Evolutionary conservation across 1,140 invertebrate species (phyloP).

Genomic region (Heliconius eleuchia): DNA sequence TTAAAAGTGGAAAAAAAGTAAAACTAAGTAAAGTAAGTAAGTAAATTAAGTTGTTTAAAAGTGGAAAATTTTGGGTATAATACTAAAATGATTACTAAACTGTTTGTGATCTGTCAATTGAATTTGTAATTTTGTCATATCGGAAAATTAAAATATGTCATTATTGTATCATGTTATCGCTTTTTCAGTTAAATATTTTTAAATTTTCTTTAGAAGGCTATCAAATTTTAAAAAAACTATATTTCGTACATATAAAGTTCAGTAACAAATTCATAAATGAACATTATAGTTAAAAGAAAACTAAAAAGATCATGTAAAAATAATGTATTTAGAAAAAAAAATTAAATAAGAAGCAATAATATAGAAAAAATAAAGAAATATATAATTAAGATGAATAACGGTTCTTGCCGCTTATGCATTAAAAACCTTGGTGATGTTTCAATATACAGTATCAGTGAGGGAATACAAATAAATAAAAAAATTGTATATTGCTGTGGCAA

Average conservation of each 20-base stretch:
- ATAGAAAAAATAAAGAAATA: not conserved
- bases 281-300: too few relatives aligned
- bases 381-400: constrained; percentile 44
- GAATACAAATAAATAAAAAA: constrained; percentile 49
- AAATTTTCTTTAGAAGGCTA: not conserved
- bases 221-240: too few relatives aligned
- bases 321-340: too few relatives aligned
- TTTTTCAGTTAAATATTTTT: not conserved
- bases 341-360: too few relatives aligned
- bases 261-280: too few relatives aligned
- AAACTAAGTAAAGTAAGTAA: too few relatives aligned
- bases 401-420: constrained; percentile 62
- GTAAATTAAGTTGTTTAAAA: too few relatives aligned
- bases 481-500: constrained; percentile 64
- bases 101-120: not conserved
- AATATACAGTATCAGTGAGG: constrained; percentile 49
- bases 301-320: too few relatives aligned
- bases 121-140: not conserved
- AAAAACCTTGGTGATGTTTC: constrained; percentile 48
- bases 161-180: not conserved
- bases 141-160: not conserved
- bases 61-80: too few relatives aligned
- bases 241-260: too few relatives aligned
- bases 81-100: not conserved
- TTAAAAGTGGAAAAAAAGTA: too few relatives aligned